Base-by-base conservation (phyloP, 1,140 invertebrate genomes). In the Drosophila bipectinata region DNA sequence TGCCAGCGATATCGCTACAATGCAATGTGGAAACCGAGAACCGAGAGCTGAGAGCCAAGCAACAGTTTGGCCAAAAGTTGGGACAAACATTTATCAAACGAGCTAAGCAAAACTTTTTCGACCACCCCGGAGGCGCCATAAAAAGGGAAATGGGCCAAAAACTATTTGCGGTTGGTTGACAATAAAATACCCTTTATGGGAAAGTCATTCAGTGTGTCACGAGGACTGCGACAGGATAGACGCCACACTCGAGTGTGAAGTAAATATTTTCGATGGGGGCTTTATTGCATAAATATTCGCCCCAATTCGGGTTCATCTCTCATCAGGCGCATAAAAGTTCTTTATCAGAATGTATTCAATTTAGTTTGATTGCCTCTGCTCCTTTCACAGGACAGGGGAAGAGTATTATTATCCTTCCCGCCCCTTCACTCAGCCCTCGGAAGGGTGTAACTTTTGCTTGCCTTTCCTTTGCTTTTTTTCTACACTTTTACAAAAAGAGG, bases 11-110 rank as follows among this genome's bases (percentile, higher is more conserved):
- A 84, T 81, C 63, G 77, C 48, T 58, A 57, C 63, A 77, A 44
- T 54, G 57, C 66, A 58, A 28, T 64, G 52, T 72, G 62, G 57
- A 54, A 63, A 64, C 49, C 60, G 53, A 67, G 57, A 72, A 44
- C 60, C 59, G 45, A 15, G 34, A 10, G 1, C 14, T 3, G 39
- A 14, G 41, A 44, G 6, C 68, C 14, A 51, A 74, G 81, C 81
- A 85, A 85, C 81, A 85, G 81, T 85, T 85, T 82, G 83, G 78
- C 78, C 18, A 52, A 85, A 85, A 85, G 83, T 85, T 78, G 62
- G 67, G 57, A 74, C 60, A 82, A 85, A 87, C 81, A 85, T 85
- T 85, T 85, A 82, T 85, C 82, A 81, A 85, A 59, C 78, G 62
- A 69, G 81, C 73, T 62, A 54, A 48, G 59, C 60, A 49, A 48